Percentiles rank a stretch among this genome's conserved stretches.
These are phyloP conservation scores for Torymus auratus DNA, from an alignment of 2,888 invertebrate species.

Conservation along the genomic window DNA sequence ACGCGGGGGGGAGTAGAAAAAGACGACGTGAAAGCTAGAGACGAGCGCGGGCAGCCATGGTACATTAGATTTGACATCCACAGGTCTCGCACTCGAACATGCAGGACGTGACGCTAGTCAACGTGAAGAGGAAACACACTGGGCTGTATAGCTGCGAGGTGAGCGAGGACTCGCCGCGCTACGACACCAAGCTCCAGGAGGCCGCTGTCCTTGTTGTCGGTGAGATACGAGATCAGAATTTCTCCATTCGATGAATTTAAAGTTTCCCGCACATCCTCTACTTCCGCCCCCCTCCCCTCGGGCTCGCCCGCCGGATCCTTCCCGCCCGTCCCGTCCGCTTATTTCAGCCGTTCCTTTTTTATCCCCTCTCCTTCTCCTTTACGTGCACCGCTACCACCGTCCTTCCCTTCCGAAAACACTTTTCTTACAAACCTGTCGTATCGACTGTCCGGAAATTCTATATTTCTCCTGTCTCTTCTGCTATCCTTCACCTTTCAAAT, in stretches of 20 bases:
- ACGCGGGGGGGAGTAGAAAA: slow-evolving; percentile 5
- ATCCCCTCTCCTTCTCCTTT: slow-evolving; percentile 4
- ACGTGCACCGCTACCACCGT: background rate
- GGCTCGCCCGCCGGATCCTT: no score
- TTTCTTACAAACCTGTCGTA: slow-evolving; percentile 8
- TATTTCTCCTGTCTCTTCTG: background rate
- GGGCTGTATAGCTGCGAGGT: slow-evolving; percentile 87
- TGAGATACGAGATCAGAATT: slow-evolving; percentile 72
- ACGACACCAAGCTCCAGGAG: slow-evolving; percentile 82
- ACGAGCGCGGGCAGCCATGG: background rate
- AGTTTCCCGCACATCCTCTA: background rate
- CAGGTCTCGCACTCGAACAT: slow-evolving; percentile 84
- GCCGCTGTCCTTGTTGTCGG: slow-evolving; percentile 84
- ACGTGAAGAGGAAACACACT: slow-evolving; percentile 82
- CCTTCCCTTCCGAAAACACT: slow-evolving; percentile 12
- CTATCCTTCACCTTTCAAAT: background rate
- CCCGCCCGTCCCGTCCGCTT: no score
- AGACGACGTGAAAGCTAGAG: background rate
- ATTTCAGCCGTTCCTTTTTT: background rate
- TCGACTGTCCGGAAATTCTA: slow-evolving; percentile 9
- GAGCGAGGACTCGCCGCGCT: slow-evolving; percentile 84
- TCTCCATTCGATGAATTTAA: slow-evolving; percentile 34
- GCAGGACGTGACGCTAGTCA: slow-evolving; percentile 83
- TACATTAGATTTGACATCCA: slow-evolving; percentile 60
- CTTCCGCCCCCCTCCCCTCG: background rate